Base-by-base conservation (phyloP, 2,113 vertebrate species). In the Scalopus aquaticus region DNA sequence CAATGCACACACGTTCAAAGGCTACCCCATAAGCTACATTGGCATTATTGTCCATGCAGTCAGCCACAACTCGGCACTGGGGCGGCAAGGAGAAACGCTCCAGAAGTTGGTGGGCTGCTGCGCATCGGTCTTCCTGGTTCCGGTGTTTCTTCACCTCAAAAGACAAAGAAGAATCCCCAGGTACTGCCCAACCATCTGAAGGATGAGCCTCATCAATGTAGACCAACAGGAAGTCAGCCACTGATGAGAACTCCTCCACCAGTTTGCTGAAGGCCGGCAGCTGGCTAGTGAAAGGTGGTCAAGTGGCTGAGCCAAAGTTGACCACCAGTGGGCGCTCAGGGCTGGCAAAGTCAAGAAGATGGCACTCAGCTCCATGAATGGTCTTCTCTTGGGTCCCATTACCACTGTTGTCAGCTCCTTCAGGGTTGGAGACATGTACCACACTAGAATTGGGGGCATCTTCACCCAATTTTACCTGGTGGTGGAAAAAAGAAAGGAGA, bases 141-240 rank as follows among this genome's bases (percentile, higher is more conserved):
- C 97, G 98, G 96, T 99, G 99, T 78, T 99, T 99, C 94, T 98
- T 99, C 85, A 99, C 99, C 94, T 98, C 98, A 8, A 99, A 99
- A 5, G 99, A 98, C 91, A 98, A 98, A n/a, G 98, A 93, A 82
- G 99, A 98, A 97, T 98, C 98, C 51, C 99, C 98, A 86, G 99
- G 99, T 0, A 98, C 99, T 56, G 98, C 99, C 99, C 99, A 99
- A 97, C 99, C 99, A 0, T 99, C 99, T 10, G 99, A 99, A 0
- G 99, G 99, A 94, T 99, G 99, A 95, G 99, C 99, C 98, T 99
- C 99, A 74, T 99, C 99, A 5, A 99, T 99, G 98, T 99, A 99
- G 96, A 99, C 99, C 93, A 99, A 97, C 96, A 99, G 98, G 97
- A 99, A 99, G 98, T 99, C 99, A 26, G 99, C 99, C 95, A 99